Conservation (phyloP, 2,113 vertebrate species). For the Colinus virginianus region DNA sequence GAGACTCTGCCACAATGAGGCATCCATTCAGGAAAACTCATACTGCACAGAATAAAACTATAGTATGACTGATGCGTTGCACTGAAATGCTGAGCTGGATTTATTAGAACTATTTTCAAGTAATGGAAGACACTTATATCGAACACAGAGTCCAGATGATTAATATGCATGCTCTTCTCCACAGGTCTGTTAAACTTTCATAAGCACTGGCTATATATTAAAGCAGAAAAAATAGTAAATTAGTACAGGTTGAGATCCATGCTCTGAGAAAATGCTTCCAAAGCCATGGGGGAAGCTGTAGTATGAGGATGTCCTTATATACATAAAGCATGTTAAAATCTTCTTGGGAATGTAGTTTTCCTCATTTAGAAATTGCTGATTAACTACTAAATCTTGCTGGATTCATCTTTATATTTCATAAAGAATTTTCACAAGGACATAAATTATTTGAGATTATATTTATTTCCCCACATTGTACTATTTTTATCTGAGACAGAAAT, state of each 20-base stretch:
- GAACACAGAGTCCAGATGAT: neutral
- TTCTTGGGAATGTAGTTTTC: neutral
- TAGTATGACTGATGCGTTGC: neutral
- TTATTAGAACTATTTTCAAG: slow-evolving; percentile 7
- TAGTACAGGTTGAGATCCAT: neutral
- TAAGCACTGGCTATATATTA: neutral
- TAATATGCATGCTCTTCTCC: neutral
- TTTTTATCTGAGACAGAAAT: neutral
- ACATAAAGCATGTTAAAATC: neutral
- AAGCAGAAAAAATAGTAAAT: neutral
- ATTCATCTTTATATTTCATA: neutral
- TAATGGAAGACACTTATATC: neutral
- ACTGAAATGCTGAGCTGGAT: neutral
- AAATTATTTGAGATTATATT: neutral
- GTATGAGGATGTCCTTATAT: neutral
- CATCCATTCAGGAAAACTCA: neutral
- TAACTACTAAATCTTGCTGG: neutral
- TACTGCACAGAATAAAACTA: neutral
- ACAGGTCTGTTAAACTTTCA: neutral
- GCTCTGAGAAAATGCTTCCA: neutral
- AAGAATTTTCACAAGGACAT: neutral
- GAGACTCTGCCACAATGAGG: neutral
- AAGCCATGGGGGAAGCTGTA: neutral
- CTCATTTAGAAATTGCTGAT: neutral
- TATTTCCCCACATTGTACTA: neutral